phyloP scores from a whole-genome alignment of 1,140 invertebrate species.

The Ostrea edulis region DNA sequence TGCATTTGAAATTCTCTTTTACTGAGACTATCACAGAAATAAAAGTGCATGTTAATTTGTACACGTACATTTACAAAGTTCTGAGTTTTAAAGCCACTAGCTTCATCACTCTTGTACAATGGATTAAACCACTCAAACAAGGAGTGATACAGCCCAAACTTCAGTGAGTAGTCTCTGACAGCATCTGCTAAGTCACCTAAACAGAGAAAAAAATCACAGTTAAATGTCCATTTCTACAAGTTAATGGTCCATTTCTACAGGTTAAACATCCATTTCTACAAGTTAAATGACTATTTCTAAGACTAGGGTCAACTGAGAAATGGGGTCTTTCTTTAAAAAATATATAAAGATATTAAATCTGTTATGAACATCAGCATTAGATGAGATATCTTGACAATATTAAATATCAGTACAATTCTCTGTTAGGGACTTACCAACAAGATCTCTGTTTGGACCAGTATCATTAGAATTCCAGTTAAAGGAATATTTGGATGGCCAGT shows the following conservation, averaged over 20 bases:
- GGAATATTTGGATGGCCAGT: conserved; percentile 77
- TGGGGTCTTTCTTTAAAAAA: too few species aligned
- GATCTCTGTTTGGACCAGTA: conserved; percentile 77
- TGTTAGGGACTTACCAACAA: conserved; percentile 68
- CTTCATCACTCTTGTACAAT: conserved; percentile 88
- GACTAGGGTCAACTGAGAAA: too few species aligned
- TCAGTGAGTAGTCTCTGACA: conserved; percentile 84
- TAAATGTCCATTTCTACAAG: neutral
- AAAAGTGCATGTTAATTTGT: neutral
- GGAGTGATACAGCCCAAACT: conserved; percentile 93
- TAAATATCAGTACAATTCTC: too few species aligned
- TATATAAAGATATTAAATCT: too few species aligned
- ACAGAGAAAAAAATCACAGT: neutral
- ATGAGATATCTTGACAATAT: too few species aligned
- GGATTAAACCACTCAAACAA: conserved; percentile 95
- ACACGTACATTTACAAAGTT: conserved; percentile 80
- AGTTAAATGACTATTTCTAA: too few species aligned
- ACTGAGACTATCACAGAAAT: neutral
- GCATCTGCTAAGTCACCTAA: conserved; percentile 87
- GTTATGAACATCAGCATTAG: too few species aligned
- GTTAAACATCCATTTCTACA: too few species aligned
- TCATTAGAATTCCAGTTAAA: conserved; percentile 78
- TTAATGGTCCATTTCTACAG: too few species aligned
- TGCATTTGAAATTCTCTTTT: too few species aligned
- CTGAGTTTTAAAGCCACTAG: conserved; percentile 84